Percentiles rank a stretch among this genome's conserved stretches.
These are phyloP conservation scores for Fopius arisanus DNA, from an alignment of 1,140 invertebrate genomes.

Conservation along the genomic window DNA sequence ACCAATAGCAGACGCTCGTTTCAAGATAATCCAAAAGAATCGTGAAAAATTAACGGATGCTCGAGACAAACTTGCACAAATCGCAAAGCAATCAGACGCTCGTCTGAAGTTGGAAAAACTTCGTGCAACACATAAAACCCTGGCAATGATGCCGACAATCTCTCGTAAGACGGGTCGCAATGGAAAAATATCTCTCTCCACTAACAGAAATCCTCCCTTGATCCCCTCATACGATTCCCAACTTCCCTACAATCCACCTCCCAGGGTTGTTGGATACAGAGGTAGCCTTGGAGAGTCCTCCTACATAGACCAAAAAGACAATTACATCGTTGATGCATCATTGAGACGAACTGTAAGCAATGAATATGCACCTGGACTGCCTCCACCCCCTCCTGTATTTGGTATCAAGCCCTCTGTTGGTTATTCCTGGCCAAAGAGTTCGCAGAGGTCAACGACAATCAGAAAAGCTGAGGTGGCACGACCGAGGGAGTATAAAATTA, in stretches of 20 bases:
- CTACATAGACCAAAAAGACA: constrained; percentile 44
- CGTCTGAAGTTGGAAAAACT: constrained; percentile 69
- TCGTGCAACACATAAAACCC: constrained; percentile 47
- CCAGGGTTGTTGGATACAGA: constrained; percentile 45
- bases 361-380: constrained; percentile 58
- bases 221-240: constrained; percentile 17
- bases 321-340: constrained; percentile 51
- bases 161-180: constrained; percentile 64
- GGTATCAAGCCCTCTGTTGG: constrained; percentile 50
- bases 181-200: constrained; percentile 64
- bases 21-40: constrained; percentile 76
- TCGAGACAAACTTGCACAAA: constrained; percentile 73
- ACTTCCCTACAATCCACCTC: neutral
- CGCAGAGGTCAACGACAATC: neutral
- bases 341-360: constrained; percentile 61
- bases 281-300: constrained; percentile 43
- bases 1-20: constrained; percentile 70
- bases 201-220: constrained; percentile 58
- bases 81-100: constrained; percentile 73
- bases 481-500: constrained; percentile 52
- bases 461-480: constrained; percentile 47
- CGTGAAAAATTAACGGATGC: constrained; percentile 73
- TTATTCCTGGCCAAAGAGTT: constrained; percentile 55
- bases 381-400: constrained; percentile 61
- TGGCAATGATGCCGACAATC: constrained; percentile 50